Evolutionary conservation across 2,113 vertebrate species (phyloP).

Genomic region (Alces alces): DNA sequence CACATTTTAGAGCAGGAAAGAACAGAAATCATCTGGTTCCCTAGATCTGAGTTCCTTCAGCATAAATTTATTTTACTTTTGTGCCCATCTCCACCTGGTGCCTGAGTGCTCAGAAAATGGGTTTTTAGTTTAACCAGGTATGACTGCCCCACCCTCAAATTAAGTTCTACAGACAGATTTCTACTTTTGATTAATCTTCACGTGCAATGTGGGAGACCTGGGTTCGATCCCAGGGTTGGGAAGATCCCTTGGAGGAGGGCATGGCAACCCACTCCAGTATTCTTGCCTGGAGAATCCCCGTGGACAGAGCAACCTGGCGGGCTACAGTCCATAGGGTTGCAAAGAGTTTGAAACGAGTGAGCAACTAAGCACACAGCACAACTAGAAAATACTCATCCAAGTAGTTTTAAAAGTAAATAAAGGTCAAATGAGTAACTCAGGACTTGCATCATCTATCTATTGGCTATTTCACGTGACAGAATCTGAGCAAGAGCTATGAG

Average conservation of each 20-base stretch:
- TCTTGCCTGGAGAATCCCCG: not conserved
- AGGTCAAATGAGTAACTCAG: constrained; percentile 2
- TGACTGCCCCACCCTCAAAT: not conserved
- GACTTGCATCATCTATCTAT: not conserved
- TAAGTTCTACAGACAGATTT: not conserved
- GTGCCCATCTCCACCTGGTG: not conserved
- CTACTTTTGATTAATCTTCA: constrained; percentile 12
- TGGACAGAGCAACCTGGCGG: not conserved
- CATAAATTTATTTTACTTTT: constrained; percentile 14
- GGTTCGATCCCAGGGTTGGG: not conserved
- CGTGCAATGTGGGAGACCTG: not conserved
- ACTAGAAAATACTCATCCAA: constrained; percentile 1
- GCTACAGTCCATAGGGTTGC: not conserved
- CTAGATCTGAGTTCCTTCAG: not conserved
- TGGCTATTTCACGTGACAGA: not conserved
- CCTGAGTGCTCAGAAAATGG: not conserved
- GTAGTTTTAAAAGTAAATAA: constrained; percentile 28
- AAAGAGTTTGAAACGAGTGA: not conserved
- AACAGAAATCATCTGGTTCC: constrained; percentile 38
- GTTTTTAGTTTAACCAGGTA: constrained; percentile 2
- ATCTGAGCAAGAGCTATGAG: not conserved
- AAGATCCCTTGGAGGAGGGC: not conserved
- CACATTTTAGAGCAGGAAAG: constrained; percentile 27
- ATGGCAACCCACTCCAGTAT: not conserved
- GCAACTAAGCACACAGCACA: not conserved